Percentiles rank a stretch among this genome's conserved stretches.
Conservation (phyloP, 2,797 vertebrate genomes). For the Urocyon cinereoargenteus region DNA sequence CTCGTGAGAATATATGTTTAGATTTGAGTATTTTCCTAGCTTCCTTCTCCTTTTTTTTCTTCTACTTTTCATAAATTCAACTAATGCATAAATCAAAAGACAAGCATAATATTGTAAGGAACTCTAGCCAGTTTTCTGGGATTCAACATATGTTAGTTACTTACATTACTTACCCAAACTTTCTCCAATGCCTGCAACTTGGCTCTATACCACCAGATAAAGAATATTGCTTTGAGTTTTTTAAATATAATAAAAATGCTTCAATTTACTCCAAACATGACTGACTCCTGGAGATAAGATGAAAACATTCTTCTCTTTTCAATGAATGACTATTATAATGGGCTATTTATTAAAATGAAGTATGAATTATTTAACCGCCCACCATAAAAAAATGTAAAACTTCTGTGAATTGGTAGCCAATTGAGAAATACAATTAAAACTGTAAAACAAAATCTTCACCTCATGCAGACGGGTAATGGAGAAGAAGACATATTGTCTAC, state of each 20-base stretch:
- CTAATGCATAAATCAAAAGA: neutral
- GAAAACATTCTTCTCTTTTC: conserved; percentile 47
- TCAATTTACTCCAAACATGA: conserved; percentile 57
- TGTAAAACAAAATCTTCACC: conserved; percentile 57
- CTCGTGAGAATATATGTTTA: neutral
- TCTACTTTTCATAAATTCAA: neutral
- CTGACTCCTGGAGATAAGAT: conserved; percentile 39
- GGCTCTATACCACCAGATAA: neutral
- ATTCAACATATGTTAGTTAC: neutral
- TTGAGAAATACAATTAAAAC: conserved; percentile 65
- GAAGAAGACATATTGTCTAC: conserved; percentile 53
- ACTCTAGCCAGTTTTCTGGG: neutral
- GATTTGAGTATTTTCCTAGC: neutral
- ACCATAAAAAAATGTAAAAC: conserved; percentile 61
- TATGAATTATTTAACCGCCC: conserved; percentile 72
- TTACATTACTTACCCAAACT: neutral
- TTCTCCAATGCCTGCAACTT: conserved; percentile 4
- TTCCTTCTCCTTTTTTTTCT: neutral
- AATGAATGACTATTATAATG: conserved; percentile 68
- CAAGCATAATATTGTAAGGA: neutral
- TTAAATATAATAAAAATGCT: conserved; percentile 62
- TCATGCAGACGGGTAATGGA: conserved; percentile 45
- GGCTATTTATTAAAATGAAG: conserved; percentile 60
- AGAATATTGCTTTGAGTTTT: conserved; percentile 29
- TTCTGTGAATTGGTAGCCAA: conserved; percentile 54